Evolutionary conservation across 2,888 invertebrate species (phyloP), one percentile per base, ranked within the genome.

Genomic region (Gymnoscelis rufifasciata): DNA sequence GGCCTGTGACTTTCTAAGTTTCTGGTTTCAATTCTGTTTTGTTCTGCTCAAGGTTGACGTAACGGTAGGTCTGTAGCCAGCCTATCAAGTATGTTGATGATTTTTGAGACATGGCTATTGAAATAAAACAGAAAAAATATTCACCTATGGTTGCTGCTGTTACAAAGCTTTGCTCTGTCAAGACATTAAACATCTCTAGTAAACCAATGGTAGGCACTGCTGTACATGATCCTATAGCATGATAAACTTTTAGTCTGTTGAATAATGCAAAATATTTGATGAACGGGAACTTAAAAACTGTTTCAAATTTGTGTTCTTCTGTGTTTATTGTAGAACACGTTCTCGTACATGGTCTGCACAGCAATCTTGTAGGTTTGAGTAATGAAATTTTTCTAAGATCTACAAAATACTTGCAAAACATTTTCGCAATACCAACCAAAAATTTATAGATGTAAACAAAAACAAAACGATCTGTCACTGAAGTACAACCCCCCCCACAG

Each of bases 191-290:
- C 43, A 76, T 61, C 71, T 88, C 84, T 57, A 90, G 60, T 40
- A 82, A 43, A 30, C 77, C 77, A 49, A 78, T 69, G 35, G 66
- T 56, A 11, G 91, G 90, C 48, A 90, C 44, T 15, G 73, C 68
- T 47, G 83, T 37, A 24, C 74, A 65, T 3, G 89, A 78, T 31
- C 79, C 74, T 26, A 71, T 46, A 11, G 88, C 61, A 49, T 91
- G 90, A 66, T 90, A 90, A 2, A 86, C 66, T 76, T 91, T 91
- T 12, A 90, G 70, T 59, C 88, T 83, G 66, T 90, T 90, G 27
- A 91, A 57, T 40, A 87, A 8, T 19, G 89, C 74, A 54, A 90
- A 69, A 51, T 80, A 76, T 61, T 75, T 81, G 39, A 90, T 81
- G 38, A 74, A 64, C 24, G 84, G 83, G 53, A 88, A 78, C 3